Evolutionary conservation across 2,113 vertebrate species (phyloP), one percentile per base, ranked within the genome.

Genomic region (Dipodomys stephensi): DNA sequence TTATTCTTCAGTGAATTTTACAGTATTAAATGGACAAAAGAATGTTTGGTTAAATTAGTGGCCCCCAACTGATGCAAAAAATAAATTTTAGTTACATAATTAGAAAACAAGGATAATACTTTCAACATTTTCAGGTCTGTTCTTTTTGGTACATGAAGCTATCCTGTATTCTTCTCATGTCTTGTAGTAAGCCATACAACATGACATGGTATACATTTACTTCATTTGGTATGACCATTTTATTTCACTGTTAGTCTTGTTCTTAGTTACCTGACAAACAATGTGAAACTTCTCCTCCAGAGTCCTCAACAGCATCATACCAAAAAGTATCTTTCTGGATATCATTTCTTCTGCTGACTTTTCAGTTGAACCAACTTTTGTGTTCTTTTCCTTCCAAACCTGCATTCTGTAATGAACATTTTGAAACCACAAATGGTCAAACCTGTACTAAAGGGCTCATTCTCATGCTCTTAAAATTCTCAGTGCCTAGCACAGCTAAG

Each of bases 11-110:
- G 5, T 44, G 35, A 46, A 22, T 68, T 73, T 49, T 39, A 76
- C 10, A 18, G 53, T 57, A 57, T 12, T 67, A 44, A 32, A 2
- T 53, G 44, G 69, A n/a, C 22, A n/a, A 83, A 49, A 39, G 49
- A 57, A 32, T 71, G 16, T 20, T 18, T 60, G 19, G 22, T 3
- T 73, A 28, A 67, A 11, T 80, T 30, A 73, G 83, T 19, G 49
- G 71, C 71, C 7, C 8, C 28, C 22, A 32, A 68, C 28, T 62
- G 5, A 73, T 12, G 30, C 2, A 35, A 79, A 57, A 57, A 57
- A 57, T 22, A 80, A 39, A 81, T n/a, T 92, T 83, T 78, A 72
- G 39, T 65, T 30, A 69, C 81, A 83, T 91, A 35, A 81, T 69
- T 76, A 88, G 67, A 94, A 83, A 83, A 11, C 7, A 77, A 57